phyloP scores from a whole-genome alignment of 1,140 invertebrate species.

The Himalopsyche phryganea region DNA sequence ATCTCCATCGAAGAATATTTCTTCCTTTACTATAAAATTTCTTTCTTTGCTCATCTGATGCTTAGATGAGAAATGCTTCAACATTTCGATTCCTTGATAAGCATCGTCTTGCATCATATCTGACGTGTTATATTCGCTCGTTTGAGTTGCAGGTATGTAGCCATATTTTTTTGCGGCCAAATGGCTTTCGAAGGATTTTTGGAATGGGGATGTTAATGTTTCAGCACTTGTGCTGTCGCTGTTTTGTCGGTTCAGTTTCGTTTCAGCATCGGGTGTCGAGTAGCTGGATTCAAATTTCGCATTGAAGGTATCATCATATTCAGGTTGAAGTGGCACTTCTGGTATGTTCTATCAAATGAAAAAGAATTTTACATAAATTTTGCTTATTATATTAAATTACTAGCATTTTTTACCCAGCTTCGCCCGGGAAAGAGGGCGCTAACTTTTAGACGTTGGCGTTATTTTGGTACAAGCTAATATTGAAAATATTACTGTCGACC shows the following conservation, averaged over 20 bases:
- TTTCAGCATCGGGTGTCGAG: constrained; percentile 22
- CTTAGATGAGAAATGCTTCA: constrained; percentile 20
- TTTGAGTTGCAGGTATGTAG: neutral
- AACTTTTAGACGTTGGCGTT: too few species aligned
- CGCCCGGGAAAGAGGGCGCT: too few species aligned
- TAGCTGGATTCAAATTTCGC: constrained; percentile 28
- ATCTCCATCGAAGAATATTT: constrained; percentile 23
- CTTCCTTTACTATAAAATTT: constrained; percentile 18
- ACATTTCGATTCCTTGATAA: constrained; percentile 26
- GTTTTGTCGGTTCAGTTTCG: constrained; percentile 30
- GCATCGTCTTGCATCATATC: constrained; percentile 14
- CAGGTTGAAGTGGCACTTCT: constrained; percentile 26
- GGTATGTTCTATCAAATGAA: constrained; percentile 27
- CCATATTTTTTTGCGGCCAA: constrained; percentile 18
- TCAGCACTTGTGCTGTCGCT: constrained; percentile 29
- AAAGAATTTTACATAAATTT: too few species aligned
- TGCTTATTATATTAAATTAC: neutral
- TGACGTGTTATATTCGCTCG: constrained; percentile 8
- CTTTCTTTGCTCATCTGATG: constrained; percentile 15
- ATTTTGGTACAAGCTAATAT: too few species aligned
- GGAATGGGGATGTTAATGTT: constrained; percentile 25
- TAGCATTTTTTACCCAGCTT: too few species aligned
- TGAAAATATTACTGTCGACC: too few species aligned
- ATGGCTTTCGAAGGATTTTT: constrained; percentile 25
- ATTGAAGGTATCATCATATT: constrained; percentile 29